These are phyloP conservation scores for Taenioides sp. DNA, from an alignment of 2,797 vertebrate genomes.

Conservation along the genomic window DNA sequence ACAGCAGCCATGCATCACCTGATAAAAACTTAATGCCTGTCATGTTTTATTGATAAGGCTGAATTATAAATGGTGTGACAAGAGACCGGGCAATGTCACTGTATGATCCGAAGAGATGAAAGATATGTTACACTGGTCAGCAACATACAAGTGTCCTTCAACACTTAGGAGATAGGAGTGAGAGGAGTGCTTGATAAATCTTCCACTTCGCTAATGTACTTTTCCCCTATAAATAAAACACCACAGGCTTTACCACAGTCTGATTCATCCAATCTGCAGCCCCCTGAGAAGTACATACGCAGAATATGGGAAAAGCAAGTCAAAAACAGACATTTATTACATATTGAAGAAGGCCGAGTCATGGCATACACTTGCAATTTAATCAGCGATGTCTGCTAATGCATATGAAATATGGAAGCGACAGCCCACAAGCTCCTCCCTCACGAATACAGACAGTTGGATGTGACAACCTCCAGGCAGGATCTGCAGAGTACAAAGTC, in stretches of 20 bases:
- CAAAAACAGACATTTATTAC: slow-evolving; percentile 57
- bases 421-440: slow-evolving; percentile 51
- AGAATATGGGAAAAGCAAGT: slow-evolving; percentile 50
- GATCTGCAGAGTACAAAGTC: slow-evolving; percentile 61
- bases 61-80: slow-evolving; percentile 72
- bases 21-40: slow-evolving; percentile 72
- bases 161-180: slow-evolving; percentile 30
- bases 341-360: slow-evolving; percentile 59
- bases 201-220: slow-evolving; percentile 60
- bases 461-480: slow-evolving; percentile 42
- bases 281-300: slow-evolving; percentile 38
- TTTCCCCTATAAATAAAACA: slow-evolving; percentile 67
- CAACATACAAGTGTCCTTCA: slow-evolving; percentile 45
- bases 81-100: slow-evolving; percentile 62
- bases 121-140: slow-evolving; percentile 41
- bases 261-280: slow-evolving; percentile 62
- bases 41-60: slow-evolving; percentile 72
- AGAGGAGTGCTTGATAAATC: slow-evolving; percentile 57
- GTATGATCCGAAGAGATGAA: slow-evolving; percentile 48
- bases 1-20: slow-evolving; percentile 58
- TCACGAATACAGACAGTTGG: slow-evolving; percentile 23
- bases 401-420: slow-evolving; percentile 59
- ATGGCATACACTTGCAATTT: slow-evolving; percentile 53
- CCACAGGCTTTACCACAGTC: slow-evolving; percentile 58
- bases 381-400: slow-evolving; percentile 65